Conservation (phyloP, 2,113 vertebrate species). For the Pterocles gutturalis region DNA sequence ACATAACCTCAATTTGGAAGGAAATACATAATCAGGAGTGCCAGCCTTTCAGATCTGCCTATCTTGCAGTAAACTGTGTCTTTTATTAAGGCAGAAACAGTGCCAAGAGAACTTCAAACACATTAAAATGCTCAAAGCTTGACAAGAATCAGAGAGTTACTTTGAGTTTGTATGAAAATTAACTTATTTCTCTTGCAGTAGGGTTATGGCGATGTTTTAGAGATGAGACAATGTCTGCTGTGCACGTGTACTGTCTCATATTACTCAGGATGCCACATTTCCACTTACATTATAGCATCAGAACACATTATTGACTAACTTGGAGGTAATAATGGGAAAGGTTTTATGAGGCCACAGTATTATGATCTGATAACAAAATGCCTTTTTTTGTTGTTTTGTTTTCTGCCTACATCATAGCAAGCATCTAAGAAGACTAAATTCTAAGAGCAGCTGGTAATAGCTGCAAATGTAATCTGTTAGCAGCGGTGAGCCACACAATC, state of each 20-base stretch:
- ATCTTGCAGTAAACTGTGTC: background rate
- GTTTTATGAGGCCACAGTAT: background rate
- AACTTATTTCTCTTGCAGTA: background rate
- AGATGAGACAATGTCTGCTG: background rate
- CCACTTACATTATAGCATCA: background rate
- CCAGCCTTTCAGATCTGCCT: background rate
- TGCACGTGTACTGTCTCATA: background rate
- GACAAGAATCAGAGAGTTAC: background rate
- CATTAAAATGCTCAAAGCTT: background rate
- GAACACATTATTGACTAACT: background rate
- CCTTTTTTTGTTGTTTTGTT: background rate
- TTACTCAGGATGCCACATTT: background rate
- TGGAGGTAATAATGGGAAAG: background rate
- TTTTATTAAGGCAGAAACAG: background rate
- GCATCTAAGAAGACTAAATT: background rate
- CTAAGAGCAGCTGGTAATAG: background rate
- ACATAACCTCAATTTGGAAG: background rate
- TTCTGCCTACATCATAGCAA: background rate
- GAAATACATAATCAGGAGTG: background rate
- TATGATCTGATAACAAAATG: background rate
- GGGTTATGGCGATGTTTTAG: background rate
- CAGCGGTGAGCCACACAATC: background rate
- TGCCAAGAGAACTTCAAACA: constrained; percentile 6
- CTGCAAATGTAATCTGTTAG: background rate
- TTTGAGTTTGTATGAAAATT: background rate